Evolutionary conservation across 2,113 vertebrate species (phyloP).

Genomic region (Castor canadensis): DNA sequence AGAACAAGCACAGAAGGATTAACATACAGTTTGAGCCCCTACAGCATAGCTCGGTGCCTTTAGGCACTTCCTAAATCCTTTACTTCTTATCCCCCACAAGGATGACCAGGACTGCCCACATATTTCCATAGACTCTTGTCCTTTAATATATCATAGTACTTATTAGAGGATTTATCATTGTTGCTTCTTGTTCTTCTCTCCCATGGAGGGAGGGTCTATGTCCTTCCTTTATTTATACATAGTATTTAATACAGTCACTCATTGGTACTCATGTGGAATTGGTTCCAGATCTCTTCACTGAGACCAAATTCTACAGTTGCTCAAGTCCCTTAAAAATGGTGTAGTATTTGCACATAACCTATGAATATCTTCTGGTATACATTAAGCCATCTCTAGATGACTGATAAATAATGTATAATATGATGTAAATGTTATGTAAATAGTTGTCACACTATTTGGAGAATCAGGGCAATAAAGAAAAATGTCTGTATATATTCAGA

Average conservation of each 20-base stretch:
- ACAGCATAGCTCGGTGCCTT: not conserved
- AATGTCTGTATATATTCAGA: not conserved
- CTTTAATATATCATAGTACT: not conserved
- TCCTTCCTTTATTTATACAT: not conserved
- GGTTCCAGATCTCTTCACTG: not conserved
- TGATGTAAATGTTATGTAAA: not conserved
- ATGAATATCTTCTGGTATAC: not conserved
- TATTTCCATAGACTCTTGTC: not conserved
- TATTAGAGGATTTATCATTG: not conserved
- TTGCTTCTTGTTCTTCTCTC: not conserved
- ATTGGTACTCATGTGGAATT: too few relatives aligned
- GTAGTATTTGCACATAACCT: not conserved
- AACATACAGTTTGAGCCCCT: not conserved
- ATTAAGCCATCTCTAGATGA: not conserved
- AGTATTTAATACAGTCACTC: not conserved
- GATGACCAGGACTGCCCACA: too few relatives aligned
- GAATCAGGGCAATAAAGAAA: not conserved
- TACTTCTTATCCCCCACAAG: not conserved
- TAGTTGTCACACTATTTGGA: not conserved
- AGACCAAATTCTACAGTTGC: not conserved
- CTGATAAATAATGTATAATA: too few relatives aligned
- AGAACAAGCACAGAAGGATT: not conserved
- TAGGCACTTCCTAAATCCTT: not conserved
- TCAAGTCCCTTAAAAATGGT: not conserved
- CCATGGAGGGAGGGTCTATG: not conserved